A percentile compares a stretch with the other conserved stretches of the same genome.
Evolutionary conservation across 30 jellyfish, hydroid and myxozoan species (phyloP).

Genomic region (Chironex yamaguchii): DNA sequence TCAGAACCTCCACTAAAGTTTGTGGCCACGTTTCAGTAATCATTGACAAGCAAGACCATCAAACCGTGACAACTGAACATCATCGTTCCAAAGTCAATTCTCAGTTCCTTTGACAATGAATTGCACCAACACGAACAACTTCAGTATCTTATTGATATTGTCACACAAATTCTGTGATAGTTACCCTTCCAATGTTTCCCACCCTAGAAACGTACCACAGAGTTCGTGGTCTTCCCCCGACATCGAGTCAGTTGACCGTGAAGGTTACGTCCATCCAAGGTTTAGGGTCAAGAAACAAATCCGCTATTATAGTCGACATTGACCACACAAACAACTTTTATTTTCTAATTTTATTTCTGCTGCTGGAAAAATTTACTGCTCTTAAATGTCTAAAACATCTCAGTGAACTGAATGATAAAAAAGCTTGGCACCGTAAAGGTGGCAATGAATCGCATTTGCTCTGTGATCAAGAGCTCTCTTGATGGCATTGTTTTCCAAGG

Average conservation of each 20-base stretch:
- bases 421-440: too few relatives aligned
- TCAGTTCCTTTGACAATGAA: not conserved
- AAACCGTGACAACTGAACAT: not conserved
- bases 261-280: not conserved
- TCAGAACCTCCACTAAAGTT: too few relatives aligned
- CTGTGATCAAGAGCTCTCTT: not conserved
- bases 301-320: not conserved
- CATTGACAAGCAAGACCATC: not conserved
- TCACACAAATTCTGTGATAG: not conserved
- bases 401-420: too few relatives aligned
- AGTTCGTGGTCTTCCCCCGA: not conserved
- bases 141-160: not conserved
- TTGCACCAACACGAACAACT: not conserved
- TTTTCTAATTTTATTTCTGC: too few relatives aligned
- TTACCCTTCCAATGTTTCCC: too few relatives aligned
- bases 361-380: too few relatives aligned
- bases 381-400: too few relatives aligned
- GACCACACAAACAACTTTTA: too few relatives aligned
- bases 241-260: not conserved
- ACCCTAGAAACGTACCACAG: too few relatives aligned
- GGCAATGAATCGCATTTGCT: not conserved
- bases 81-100: too few relatives aligned
- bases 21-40: not conserved
- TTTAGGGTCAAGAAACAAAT: not conserved
- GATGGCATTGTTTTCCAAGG: not conserved